Conservation (phyloP, 2,797 vertebrate genomes). For the Allobates femoralis region DNA sequence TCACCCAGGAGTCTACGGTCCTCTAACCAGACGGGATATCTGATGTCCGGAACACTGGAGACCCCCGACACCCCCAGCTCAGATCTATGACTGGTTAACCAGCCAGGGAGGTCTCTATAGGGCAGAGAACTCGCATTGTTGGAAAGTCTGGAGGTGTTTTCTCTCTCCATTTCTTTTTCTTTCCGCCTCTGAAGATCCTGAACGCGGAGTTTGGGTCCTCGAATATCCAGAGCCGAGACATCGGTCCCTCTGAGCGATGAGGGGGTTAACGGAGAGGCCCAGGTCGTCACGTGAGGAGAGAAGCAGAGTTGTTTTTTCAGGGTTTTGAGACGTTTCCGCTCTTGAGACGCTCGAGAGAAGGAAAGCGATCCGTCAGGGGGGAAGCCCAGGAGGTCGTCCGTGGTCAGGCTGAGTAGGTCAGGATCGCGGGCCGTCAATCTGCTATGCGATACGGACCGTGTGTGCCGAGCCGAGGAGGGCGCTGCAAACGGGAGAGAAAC, state of each 20-base stretch:
- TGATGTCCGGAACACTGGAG: slow-evolving; percentile 76
- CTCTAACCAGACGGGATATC: slow-evolving; percentile 78
- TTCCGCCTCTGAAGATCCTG: slow-evolving; percentile 40
- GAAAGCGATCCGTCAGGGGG: slow-evolving; percentile 83
- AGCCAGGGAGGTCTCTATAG: slow-evolving; percentile 76
- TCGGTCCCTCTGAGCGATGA: not conserved
- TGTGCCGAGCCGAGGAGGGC: not conserved
- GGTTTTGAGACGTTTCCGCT: slow-evolving; percentile 36
- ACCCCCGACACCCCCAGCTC: slow-evolving; percentile 78
- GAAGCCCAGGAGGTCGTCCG: slow-evolving; percentile 84
- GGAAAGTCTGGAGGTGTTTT: slow-evolving; percentile 38
- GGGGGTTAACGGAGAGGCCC: slow-evolving; percentile 1
- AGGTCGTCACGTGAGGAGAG: slow-evolving; percentile 2
- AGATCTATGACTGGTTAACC: slow-evolving; percentile 81
- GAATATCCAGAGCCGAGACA: not conserved
- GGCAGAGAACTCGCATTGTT: slow-evolving; percentile 45
- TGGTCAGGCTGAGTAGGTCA: slow-evolving; percentile 84
- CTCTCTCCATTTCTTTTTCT: slow-evolving; percentile 32
- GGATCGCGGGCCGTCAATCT: slow-evolving; percentile 68
- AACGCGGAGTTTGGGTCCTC: not conserved
- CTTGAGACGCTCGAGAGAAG: slow-evolving; percentile 70
- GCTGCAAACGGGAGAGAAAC: no score
- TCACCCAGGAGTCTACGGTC: slow-evolving; percentile 67
- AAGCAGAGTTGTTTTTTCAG: slow-evolving; percentile 13
- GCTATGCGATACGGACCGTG: slow-evolving; percentile 52